phyloP scores from a whole-genome alignment of 1,140 invertebrate species.

The Coelopa frigida region DNA sequence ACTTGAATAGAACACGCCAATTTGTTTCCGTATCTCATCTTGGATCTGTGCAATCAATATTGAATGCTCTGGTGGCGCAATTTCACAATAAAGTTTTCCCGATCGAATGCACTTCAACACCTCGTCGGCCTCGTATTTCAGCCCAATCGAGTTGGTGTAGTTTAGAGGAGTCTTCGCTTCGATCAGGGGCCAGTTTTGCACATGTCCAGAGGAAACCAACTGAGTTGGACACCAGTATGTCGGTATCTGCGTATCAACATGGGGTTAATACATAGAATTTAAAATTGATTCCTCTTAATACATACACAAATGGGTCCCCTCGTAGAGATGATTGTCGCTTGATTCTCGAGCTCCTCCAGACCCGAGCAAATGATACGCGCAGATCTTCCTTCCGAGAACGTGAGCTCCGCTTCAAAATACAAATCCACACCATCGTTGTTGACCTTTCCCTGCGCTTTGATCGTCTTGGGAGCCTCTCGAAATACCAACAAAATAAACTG shows the following conservation, averaged over 20 bases:
- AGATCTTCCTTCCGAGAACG: constrained; percentile 55
- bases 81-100: constrained; percentile 53
- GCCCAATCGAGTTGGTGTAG: constrained; percentile 60
- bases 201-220: constrained; percentile 46
- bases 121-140: constrained; percentile 64
- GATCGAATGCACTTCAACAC: constrained; percentile 52
- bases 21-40: constrained; percentile 54
- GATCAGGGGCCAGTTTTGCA: constrained; percentile 51
- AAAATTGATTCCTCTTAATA: too few species aligned
- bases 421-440: constrained; percentile 62
- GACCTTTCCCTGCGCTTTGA: constrained; percentile 58
- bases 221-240: constrained; percentile 51
- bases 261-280: too few species aligned
- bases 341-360: constrained; percentile 52
- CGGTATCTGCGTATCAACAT: constrained; percentile 44
- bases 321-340: constrained; percentile 60
- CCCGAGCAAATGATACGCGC: constrained; percentile 56
- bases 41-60: constrained; percentile 52
- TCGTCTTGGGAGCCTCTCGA: constrained; percentile 52
- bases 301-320: constrained; percentile 58
- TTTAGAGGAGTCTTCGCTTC: constrained; percentile 48
- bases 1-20: constrained; percentile 51
- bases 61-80: constrained; percentile 51
- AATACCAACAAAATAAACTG: constrained; percentile 66
- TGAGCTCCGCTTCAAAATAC: constrained; percentile 55